Percentiles rank a stretch among this genome's conserved stretches.
Conservation (phyloP, 2,797 vertebrate species). For the Micrastur ruficollis region DNA sequence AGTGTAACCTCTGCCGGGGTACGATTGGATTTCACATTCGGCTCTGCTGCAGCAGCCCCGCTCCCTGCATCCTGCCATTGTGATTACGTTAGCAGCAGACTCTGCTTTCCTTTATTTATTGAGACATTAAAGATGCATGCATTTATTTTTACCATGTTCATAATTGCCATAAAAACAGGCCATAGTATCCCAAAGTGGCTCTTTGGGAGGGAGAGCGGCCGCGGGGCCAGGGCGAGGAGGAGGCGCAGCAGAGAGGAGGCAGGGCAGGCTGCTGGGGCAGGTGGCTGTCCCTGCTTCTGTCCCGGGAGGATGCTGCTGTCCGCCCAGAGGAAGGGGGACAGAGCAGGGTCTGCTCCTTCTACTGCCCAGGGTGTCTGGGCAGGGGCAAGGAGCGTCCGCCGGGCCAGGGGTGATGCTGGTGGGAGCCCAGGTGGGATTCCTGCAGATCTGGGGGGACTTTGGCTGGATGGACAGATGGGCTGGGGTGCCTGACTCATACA, state of each 20-base stretch:
- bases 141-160: constrained; percentile 66
- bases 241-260: neutral
- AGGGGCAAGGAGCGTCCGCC: neutral
- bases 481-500: neutral
- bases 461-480: neutral
- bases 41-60: neutral
- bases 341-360: neutral
- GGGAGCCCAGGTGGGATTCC: neutral
- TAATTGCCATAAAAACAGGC: constrained; percentile 55
- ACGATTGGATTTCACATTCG: constrained; percentile 37
- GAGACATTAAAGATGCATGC: constrained; percentile 63
- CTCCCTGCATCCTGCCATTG: constrained; percentile 48
- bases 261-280: neutral
- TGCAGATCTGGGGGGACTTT: neutral
- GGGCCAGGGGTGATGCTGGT: neutral
- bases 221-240: neutral
- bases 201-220: neutral
- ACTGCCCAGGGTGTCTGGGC: neutral
- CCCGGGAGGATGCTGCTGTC: neutral
- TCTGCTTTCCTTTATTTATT: constrained; percentile 64
- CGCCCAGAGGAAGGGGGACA: neutral
- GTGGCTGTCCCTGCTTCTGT: neutral
- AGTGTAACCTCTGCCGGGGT: constrained; percentile 31
- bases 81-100: constrained; percentile 60
- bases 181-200: neutral